A percentile compares a stretch with the other conserved stretches of the same genome.
Evolutionary conservation across 2,113 vertebrate genomes (phyloP).

Genomic region (Amphilophus citrinellus): DNA sequence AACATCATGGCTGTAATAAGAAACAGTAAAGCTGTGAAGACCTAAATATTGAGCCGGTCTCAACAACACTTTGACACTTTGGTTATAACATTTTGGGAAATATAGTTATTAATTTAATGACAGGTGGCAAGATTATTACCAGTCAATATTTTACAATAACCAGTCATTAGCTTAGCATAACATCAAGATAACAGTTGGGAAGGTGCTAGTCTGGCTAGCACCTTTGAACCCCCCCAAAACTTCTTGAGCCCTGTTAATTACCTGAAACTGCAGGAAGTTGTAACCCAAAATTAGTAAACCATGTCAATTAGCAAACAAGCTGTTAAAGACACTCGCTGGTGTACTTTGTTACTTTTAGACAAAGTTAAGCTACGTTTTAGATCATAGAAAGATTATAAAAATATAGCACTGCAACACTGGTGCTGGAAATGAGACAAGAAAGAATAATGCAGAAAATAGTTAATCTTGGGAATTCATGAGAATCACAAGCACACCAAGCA

Average conservation of each 20-base stretch:
- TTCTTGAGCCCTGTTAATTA: not conserved
- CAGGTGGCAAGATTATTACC: too few species aligned
- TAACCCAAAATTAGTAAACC: not conserved
- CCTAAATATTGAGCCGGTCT: not conserved
- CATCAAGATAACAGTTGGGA: too few species aligned
- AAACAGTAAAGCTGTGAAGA: conserved; percentile 8
- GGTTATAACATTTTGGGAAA: too few species aligned
- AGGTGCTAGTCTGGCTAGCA: too few species aligned
- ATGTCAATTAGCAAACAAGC: not conserved
- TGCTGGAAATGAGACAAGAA: not conserved
- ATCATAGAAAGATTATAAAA: too few species aligned
- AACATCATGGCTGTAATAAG: not conserved
- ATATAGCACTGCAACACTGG: not conserved
- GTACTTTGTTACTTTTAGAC: not conserved
- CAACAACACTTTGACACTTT: not conserved
- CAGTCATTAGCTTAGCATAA: too few species aligned
- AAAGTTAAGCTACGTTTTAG: not conserved
- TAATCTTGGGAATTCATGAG: not conserved
- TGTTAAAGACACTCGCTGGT: not conserved
- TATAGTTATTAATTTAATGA: too few species aligned
- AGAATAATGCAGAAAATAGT: not conserved
- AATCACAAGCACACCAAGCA: not conserved
- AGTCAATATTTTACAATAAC: too few species aligned
- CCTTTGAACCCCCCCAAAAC: too few species aligned
- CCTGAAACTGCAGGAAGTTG: not conserved